These are phyloP conservation scores for Campopleginae sp. DNA, from an alignment of 2,888 invertebrate species.

Conservation along the genomic window DNA sequence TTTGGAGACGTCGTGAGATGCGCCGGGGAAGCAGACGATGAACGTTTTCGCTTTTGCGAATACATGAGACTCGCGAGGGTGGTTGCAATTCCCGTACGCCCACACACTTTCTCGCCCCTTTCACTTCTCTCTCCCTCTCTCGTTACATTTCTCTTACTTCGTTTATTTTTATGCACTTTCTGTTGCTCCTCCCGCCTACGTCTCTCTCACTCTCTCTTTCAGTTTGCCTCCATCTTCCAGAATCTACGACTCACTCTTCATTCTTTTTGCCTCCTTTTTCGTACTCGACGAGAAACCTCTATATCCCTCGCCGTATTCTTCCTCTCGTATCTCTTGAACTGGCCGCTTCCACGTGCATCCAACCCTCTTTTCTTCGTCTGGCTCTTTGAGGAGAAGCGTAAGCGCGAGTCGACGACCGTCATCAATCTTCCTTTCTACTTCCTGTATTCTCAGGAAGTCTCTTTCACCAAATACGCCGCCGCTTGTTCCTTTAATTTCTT, in stretches of 20 bases:
- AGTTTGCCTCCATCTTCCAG: slow-evolving; percentile 27
- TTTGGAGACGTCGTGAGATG: slow-evolving; percentile 47
- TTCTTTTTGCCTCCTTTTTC: slow-evolving; percentile 30
- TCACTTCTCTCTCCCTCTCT: slow-evolving; percentile 28
- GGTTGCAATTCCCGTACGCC: slow-evolving; percentile 60
- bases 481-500: background rate
- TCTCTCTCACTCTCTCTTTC: slow-evolving; percentile 14
- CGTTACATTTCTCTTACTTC: slow-evolving; percentile 30
- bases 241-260: slow-evolving; percentile 16
- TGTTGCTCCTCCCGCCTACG: slow-evolving; percentile 26
- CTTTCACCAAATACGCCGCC: slow-evolving; percentile 48
- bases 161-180: slow-evolving; percentile 48
- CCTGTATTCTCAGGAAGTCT: slow-evolving; percentile 66
- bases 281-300: slow-evolving; percentile 41
- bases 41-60: slow-evolving; percentile 62
- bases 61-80: slow-evolving; percentile 61
- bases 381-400: slow-evolving; percentile 59
- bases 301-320: slow-evolving; percentile 42
- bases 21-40: slow-evolving; percentile 62
- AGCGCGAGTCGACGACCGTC: slow-evolving; percentile 59
- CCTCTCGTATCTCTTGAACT: slow-evolving; percentile 40
- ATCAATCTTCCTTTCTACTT: slow-evolving; percentile 62
- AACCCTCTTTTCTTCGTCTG: slow-evolving; percentile 40
- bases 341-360: slow-evolving; percentile 38
- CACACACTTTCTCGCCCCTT: slow-evolving; percentile 39